Percentiles rank a stretch among this genome's conserved stretches.
These are phyloP conservation scores for Mellivora capensis DNA, from an alignment of 2,113 vertebrate species.

Conservation along the genomic window DNA sequence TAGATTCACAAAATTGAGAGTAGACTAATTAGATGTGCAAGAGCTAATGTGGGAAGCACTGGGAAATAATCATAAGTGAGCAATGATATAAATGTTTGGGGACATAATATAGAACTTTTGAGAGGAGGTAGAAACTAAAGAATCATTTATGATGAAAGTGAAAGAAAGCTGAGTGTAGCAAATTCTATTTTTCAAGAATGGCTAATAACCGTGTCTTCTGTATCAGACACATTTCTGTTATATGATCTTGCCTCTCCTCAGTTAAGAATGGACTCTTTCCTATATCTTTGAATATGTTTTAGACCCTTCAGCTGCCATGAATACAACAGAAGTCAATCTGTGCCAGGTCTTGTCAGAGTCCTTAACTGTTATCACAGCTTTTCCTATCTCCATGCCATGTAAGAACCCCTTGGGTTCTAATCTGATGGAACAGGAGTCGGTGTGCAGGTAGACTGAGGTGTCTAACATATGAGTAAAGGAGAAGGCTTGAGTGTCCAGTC, in stretches of 20 bases:
- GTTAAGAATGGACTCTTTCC: neutral
- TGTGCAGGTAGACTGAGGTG: neutral
- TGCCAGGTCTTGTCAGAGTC: neutral
- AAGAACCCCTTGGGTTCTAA: neutral
- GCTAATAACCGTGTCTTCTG: neutral
- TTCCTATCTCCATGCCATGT: neutral
- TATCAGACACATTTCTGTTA: neutral
- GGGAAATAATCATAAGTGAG: neutral
- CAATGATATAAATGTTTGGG: neutral
- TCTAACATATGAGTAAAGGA: neutral
- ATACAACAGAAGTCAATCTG: neutral
- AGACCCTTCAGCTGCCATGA: neutral
- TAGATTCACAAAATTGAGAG: neutral
- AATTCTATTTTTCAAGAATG: neutral
- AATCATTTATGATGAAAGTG: neutral
- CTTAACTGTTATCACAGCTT: neutral
- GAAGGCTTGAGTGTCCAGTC: neutral
- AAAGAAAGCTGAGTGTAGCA: neutral
- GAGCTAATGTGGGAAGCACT: neutral
- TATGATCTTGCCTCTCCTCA: neutral
- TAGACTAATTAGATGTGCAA: neutral
- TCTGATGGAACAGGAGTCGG: neutral
- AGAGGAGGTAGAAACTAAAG: neutral
- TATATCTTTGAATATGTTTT: neutral
- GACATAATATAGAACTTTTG: neutral